Evolutionary conservation across 2,113 vertebrate species (phyloP).

Genomic region (Xenotilapia flavipinnis): DNA sequence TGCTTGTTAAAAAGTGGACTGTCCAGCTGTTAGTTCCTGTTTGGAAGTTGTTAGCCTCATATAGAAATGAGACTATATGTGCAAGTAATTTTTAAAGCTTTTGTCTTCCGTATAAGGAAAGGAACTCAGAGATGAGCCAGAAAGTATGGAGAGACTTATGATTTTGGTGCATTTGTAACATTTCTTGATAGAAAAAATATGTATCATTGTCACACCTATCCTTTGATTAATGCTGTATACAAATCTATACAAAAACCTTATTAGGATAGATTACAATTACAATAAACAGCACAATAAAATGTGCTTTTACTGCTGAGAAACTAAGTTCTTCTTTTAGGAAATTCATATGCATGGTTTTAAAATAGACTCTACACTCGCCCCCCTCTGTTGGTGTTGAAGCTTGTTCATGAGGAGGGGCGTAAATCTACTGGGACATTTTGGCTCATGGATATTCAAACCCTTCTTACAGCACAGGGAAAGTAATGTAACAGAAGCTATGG

Average conservation of each 20-base stretch:
- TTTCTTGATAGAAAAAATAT: background rate
- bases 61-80: background rate
- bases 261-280: background rate
- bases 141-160: background rate
- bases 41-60: background rate
- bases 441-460: conserved; percentile 25
- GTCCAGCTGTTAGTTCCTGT: background rate
- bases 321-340: background rate
- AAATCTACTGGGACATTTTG: conserved; percentile 17
- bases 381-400: background rate
- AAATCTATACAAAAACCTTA: background rate
- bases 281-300: background rate
- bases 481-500: background rate
- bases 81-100: background rate
- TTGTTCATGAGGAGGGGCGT: background rate
- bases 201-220: background rate
- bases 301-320: background rate
- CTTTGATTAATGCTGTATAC: background rate
- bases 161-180: background rate
- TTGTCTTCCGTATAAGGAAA: background rate
- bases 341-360: conserved; percentile 1
- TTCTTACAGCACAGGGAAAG: background rate
- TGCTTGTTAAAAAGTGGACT: background rate
- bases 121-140: background rate
- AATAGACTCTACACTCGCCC: conserved; percentile 11